Conservation (phyloP, 2,888 invertebrate species). For the Xestobium rufovillosum region DNA sequence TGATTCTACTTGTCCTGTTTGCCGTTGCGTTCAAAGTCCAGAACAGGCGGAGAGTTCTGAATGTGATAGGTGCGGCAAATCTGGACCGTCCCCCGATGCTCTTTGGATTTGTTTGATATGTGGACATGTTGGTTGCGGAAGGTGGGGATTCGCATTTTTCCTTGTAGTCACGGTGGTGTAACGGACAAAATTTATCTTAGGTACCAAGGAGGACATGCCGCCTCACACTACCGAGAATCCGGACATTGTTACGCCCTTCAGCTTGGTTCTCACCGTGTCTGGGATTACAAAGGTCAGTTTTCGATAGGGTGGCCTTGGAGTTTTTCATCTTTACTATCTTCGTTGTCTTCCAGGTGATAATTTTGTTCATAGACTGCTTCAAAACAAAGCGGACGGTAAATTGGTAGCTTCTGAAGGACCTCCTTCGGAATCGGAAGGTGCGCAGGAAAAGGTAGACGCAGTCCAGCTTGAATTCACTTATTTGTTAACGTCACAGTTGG, state of each 20-base stretch:
- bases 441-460: conserved; percentile 83
- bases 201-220: conserved; percentile 81
- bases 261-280: conserved; percentile 91
- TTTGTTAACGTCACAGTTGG: conserved; percentile 88
- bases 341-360: conserved; percentile 61
- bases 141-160: too few species aligned
- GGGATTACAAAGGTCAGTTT: conserved; percentile 96
- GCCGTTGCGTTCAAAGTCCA: conserved; percentile 63
- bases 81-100: conserved; percentile 59
- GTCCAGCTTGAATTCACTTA: conserved; percentile 96
- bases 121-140: conserved; percentile 95
- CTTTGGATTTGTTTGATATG: conserved; percentile 99
- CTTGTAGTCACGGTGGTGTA: too few species aligned
- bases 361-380: conserved; percentile 91
- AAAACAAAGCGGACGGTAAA: conserved; percentile 95
- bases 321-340: background rate
- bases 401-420: conserved; percentile 73
- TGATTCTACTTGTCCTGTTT: conserved; percentile 96
- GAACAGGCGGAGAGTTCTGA: conserved; percentile 51
- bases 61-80: conserved; percentile 51
- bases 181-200: too few species aligned
- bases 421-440: conserved; percentile 50
- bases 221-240: conserved; percentile 89
- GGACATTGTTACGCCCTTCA: conserved; percentile 97
- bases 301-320: background rate